A percentile compares a stretch with the other conserved stretches of the same genome.
Conservation (phyloP, 2,113 vertebrate genomes). For the Cranoglanis bouderius region DNA sequence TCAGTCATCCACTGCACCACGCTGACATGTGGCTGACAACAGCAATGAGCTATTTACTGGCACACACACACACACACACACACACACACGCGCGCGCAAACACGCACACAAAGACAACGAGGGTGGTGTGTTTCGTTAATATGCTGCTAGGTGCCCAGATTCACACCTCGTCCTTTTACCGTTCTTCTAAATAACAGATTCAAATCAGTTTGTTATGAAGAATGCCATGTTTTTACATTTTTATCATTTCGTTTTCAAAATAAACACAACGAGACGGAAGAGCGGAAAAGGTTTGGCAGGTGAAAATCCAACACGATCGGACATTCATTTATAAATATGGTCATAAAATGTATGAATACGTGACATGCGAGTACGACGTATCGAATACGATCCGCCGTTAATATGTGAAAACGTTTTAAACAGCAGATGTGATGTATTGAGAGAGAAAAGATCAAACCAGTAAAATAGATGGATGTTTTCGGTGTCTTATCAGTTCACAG, state of each 20-base stretch:
- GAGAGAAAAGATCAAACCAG: no score
- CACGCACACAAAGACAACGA: conserved; percentile 50
- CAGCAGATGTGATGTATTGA: no score
- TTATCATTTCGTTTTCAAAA: neutral
- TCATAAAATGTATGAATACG: neutral
- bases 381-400: no score
- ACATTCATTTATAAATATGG: neutral
- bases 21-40: conserved; percentile 77
- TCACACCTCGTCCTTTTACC: conserved; percentile 1
- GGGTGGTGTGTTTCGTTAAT: conserved; percentile 39
- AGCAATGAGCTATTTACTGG: conserved; percentile 71
- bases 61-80: conserved; percentile 48
- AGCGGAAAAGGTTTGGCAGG: neutral
- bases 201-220: neutral
- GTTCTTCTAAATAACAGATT: neutral
- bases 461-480: no score
- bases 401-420: no score
- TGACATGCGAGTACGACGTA: no score
- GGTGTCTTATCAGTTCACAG: no score
- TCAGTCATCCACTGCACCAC: conserved; percentile 75
- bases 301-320: neutral
- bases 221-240: neutral
- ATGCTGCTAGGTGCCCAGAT: conserved; percentile 6
- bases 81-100: conserved; percentile 65
- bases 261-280: no score